phyloP scores from a whole-genome alignment of 2,888 invertebrate genomes.

The Dexiosoma caninum region DNA sequence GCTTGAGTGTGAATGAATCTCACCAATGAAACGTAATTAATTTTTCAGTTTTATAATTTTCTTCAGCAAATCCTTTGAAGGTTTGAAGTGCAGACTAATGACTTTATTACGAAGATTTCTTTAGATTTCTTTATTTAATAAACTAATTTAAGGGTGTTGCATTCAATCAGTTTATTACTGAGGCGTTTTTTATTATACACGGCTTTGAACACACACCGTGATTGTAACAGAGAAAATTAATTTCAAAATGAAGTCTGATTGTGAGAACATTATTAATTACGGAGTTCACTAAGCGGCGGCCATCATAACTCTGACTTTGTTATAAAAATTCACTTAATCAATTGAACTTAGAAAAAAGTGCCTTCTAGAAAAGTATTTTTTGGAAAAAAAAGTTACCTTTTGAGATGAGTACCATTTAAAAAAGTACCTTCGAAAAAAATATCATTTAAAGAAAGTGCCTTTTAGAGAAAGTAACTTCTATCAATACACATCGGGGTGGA shows the following conservation, averaged over 20 bases:
- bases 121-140: conserved; percentile 44
- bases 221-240: not conserved
- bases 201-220: conserved; percentile 39
- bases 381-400: too few relatives aligned
- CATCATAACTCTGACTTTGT: not conserved
- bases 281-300: not conserved
- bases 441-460: too few relatives aligned
- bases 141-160: conserved; percentile 46
- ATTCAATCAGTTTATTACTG: conserved; percentile 43
- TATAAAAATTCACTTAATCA: too few relatives aligned
- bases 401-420: too few relatives aligned
- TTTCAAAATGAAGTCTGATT: not conserved
- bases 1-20: conserved; percentile 6
- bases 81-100: conserved; percentile 39
- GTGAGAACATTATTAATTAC: not conserved
- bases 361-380: too few relatives aligned
- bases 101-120: conserved; percentile 52
- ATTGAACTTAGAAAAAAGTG: too few relatives aligned
- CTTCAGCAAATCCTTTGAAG: not conserved
- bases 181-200: conserved; percentile 36
- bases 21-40: conserved; percentile 60
- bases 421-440: too few relatives aligned
- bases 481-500: too few relatives aligned
- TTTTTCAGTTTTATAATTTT: conserved; percentile 37
- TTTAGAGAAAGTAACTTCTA: too few relatives aligned